Base-by-base conservation (phyloP, 1,140 invertebrate genomes). In the Aphaenogaster ashmeadi region DNA sequence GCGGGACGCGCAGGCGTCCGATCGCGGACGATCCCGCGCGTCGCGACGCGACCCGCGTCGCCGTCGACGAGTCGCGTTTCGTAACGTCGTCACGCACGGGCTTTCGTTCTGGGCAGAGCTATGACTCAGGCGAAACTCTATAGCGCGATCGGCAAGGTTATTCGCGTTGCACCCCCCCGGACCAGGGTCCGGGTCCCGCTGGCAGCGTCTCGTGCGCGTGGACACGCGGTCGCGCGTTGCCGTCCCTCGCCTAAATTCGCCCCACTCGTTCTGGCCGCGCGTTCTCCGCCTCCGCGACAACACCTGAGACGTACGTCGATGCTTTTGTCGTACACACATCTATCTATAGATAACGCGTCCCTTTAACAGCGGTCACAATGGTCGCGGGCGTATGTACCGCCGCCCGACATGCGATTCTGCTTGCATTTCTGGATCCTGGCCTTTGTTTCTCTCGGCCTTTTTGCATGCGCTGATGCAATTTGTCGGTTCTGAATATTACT, bases 91-190 rank as follows among this genome's bases (percentile, higher is more conserved):
- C 80, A 83, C 87, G 18, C 33, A 69, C 62, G 80, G 91, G 79
- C 58, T 11, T 77, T 58, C 77, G 62, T 85, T 86, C 75, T 86
- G 33, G 50, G 69, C 77, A 80, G 75, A 88, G 86, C 81, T 93
- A 94, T 94, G 93, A 93, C 90, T 94, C 93, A 93, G 89, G 80
- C 75, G 36, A 92, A 92, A 91, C 62, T 87, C 88, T 84, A 84
- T 74, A 92, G 91, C 88, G 87, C 88, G 88, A 91, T 91, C 89
- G 64, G 75, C 90, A 93, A 94, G 93, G 93, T 93, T 93, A 93
- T 93, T 94, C 89, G 89, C 91, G 92, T 87, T 86, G 72, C 18
- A 69, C 47, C 56, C 58, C 60, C 4, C 75, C 21, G 11, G 72
- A 86, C 86, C n/a, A 33, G 13, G 0, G 27, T 27, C 27, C 27